Percentiles rank a stretch among this genome's conserved stretches.
These are phyloP conservation scores for Thera britannica DNA, from an alignment of 2,888 invertebrate genomes.

Conservation along the genomic window DNA sequence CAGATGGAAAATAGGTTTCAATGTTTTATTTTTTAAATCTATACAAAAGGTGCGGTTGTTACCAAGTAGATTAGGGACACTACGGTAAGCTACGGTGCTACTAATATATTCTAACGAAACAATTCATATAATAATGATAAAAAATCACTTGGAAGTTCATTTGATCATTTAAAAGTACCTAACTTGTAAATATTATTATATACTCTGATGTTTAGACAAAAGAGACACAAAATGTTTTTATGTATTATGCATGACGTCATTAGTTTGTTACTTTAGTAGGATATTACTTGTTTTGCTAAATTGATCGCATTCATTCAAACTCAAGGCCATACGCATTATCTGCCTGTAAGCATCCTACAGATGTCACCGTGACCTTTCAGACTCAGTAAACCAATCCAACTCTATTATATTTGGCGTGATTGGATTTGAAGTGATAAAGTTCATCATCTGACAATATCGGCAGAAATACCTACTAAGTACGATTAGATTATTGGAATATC, in stretches of 20 bases:
- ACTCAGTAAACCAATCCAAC: constrained; percentile 18
- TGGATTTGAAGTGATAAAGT: constrained; percentile 9
- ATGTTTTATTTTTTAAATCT: too few relatives aligned
- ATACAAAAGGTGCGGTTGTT: too few relatives aligned
- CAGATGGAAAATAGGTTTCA: too few relatives aligned
- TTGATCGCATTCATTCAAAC: constrained; percentile 26
- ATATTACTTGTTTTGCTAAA: constrained; percentile 1
- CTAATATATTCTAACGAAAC: too few relatives aligned
- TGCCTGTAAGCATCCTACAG: constrained; percentile 3
- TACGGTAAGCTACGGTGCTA: too few relatives aligned
- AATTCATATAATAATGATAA: too few relatives aligned
- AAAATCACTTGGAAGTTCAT: too few relatives aligned
- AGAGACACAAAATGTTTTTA: neutral
- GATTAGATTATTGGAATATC: constrained; percentile 33
- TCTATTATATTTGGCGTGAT: constrained; percentile 5
- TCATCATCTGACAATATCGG: constrained; percentile 28
- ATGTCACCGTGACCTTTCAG: constrained; percentile 29
- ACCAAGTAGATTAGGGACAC: too few relatives aligned
- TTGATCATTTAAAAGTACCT: too few relatives aligned
- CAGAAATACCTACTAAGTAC: constrained; percentile 12
- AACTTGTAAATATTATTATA: too few relatives aligned
- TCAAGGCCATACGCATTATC: constrained; percentile 35
- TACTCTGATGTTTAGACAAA: too few relatives aligned
- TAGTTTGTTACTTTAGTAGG: constrained; percentile 10
- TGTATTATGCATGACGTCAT: neutral